A percentile compares a stretch with the other conserved stretches of the same genome.
phyloP scores from a whole-genome alignment of 2,888 invertebrate genomes.

The Galerucella calmariensis region DNA sequence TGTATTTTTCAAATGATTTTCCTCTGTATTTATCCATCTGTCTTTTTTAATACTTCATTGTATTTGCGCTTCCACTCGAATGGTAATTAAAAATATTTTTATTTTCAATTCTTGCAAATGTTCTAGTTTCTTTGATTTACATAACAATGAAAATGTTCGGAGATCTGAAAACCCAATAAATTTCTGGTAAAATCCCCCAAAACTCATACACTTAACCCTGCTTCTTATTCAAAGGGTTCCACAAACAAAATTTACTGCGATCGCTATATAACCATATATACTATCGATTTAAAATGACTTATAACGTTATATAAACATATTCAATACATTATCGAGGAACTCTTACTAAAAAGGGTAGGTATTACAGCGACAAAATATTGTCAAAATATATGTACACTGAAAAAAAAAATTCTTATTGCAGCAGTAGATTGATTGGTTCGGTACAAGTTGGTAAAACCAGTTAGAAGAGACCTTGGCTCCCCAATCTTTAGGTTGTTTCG shows the following conservation, averaged over 20 bases:
- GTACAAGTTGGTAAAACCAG: too few relatives aligned
- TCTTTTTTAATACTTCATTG: too few relatives aligned
- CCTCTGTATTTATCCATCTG: too few relatives aligned
- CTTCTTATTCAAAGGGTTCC: constrained; percentile 24
- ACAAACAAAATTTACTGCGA: constrained; percentile 24
- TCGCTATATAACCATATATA: constrained; percentile 13
- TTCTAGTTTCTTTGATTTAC: background rate
- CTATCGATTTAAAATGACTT: constrained; percentile 24
- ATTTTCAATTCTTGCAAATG: background rate
- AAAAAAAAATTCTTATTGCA: background rate
- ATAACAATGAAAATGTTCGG: background rate
- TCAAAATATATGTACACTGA: background rate
- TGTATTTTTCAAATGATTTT: too few relatives aligned
- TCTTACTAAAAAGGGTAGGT: constrained; percentile 1
- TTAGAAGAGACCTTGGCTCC: too few relatives aligned
- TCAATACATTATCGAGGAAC: constrained; percentile 17
- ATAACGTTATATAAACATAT: constrained; percentile 19
- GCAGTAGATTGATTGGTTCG: too few relatives aligned
- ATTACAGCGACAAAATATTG: background rate
- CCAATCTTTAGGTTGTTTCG: too few relatives aligned
- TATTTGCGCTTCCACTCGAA: background rate
- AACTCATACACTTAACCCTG: constrained; percentile 23
- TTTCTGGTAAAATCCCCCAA: constrained; percentile 13
- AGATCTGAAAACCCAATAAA: constrained; percentile 10
- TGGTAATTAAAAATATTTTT: background rate